Conservation (phyloP, 2,797 vertebrate genomes). For the Oreochromis mossambicus region DNA sequence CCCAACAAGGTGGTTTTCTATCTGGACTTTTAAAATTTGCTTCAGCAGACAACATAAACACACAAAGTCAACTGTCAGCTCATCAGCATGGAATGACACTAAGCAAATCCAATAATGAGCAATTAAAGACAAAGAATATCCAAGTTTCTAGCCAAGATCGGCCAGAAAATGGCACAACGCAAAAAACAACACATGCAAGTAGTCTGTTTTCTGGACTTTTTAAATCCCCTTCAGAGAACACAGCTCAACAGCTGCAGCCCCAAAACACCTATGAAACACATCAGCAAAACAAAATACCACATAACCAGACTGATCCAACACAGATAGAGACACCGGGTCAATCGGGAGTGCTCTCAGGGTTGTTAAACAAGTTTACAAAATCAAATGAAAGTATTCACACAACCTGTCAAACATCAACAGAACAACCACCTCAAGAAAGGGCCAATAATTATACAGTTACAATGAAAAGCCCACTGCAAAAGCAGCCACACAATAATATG, state of each 20-base stretch:
- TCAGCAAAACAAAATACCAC: conserved; percentile 19
- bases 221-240: conserved; percentile 65
- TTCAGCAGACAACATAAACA: conserved; percentile 74
- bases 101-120: conserved; percentile 46
- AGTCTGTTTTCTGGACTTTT: conserved; percentile 77
- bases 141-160: conserved; percentile 21
- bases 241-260: conserved; percentile 33
- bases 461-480: conserved; percentile 21
- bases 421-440: conserved; percentile 31
- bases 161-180: conserved; percentile 24
- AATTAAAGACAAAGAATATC: conserved; percentile 15
- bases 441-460: neutral
- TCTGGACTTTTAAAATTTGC: conserved; percentile 78
- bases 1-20: conserved; percentile 62
- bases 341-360: conserved; percentile 64
- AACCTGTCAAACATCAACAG: conserved; percentile 29
- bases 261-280: conserved; percentile 18
- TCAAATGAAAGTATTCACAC: conserved; percentile 51
- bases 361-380: conserved; percentile 71
- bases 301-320: conserved; percentile 21
- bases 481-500: conserved; percentile 13
- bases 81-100: conserved; percentile 29
- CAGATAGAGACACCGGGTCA: conserved; percentile 34
- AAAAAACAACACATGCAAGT: conserved; percentile 40
- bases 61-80: conserved; percentile 26